Evolutionary conservation across 2,888 invertebrate genomes (phyloP), one percentile per base, ranked within the genome.

Genomic region (Fabriciana adippe): DNA sequence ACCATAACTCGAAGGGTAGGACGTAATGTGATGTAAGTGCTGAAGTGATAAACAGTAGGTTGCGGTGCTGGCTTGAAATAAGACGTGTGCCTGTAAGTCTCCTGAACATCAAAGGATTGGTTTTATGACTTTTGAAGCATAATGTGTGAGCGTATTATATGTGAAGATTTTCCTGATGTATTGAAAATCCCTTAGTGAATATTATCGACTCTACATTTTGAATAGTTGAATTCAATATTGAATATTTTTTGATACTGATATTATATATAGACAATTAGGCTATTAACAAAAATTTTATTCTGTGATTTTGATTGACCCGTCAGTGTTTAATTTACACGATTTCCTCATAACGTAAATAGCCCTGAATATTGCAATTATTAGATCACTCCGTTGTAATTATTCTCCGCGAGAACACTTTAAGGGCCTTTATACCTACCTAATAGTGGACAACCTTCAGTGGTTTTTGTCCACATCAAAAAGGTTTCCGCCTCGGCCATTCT

Each of bases 41-140:
- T 79, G 76, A 76, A 81, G 84, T 84, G 86, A 84, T 85, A 85
- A 81, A 86, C 81, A 83, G 80, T 78, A 76, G 73, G 74, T 78
- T 73, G 74, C 69, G 77, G 76, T 74, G 77, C 75, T 57, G 54
- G 54, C 77, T 75, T 75, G 79, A 84, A 81, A 86, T 84, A 82
- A 78, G 76, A 67, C 74, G 72, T 80, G 81, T 80, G 81, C 83
- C 82, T 81, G 81, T 84, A 87, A 87, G 88, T 90, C 90, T 87
- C 78, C 78, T 70, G 82, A 81, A 85, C 83, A 85, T 81, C 80
- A 82, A 79, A 77, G 87, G 89, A 88, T 90, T 74, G 75, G 73
- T 85, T 90, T 91, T 89, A 91, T 90, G 79, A 85, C 85, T 75
- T 76, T 70, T 73, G 47, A 26, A 59, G 57, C 26, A 59, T 59